Percentiles rank a stretch among this genome's conserved stretches.
Evolutionary conservation across 1,140 invertebrate genomes (phyloP).

Genomic region (Nylanderia fulva): DNA sequence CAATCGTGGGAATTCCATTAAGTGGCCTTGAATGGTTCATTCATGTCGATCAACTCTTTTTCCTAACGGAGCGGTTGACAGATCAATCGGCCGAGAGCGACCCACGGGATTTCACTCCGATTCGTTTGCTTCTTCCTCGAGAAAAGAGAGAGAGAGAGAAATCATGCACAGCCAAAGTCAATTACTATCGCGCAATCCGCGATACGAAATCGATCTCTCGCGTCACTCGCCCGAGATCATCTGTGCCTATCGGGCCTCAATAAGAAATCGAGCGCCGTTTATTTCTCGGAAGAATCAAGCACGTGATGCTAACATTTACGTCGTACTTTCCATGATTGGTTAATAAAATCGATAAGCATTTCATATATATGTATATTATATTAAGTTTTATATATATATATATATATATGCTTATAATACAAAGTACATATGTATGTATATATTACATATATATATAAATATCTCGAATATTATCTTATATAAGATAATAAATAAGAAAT

Average conservation of each 20-base stretch:
- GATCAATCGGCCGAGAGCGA: conserved; percentile 81
- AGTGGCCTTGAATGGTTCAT: conserved; percentile 85
- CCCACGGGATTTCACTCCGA: conserved; percentile 68
- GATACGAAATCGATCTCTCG: conserved; percentile 29
- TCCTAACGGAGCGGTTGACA: conserved; percentile 82
- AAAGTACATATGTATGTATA: no score
- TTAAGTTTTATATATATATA: no score
- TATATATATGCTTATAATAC: no score
- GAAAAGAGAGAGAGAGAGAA: conserved; percentile 53
- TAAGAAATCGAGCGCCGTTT: no score
- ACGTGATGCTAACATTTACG: background rate
- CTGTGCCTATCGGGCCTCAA: background rate
- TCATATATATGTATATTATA: no score
- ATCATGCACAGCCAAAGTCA: conserved; percentile 66
- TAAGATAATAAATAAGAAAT: no score
- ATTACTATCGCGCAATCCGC: conserved; percentile 63
- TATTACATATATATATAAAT: no score
- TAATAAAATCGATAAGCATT: conserved; percentile 11
- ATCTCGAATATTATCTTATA: no score
- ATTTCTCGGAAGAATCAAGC: no score
- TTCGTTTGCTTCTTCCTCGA: conserved; percentile 7
- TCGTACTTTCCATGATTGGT: background rate
- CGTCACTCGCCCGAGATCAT: background rate
- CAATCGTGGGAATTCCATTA: conserved; percentile 85
- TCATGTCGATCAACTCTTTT: conserved; percentile 85